Base-by-base conservation (phyloP, 2,888 invertebrate genomes). In the Drosophila fungiperda region DNA sequence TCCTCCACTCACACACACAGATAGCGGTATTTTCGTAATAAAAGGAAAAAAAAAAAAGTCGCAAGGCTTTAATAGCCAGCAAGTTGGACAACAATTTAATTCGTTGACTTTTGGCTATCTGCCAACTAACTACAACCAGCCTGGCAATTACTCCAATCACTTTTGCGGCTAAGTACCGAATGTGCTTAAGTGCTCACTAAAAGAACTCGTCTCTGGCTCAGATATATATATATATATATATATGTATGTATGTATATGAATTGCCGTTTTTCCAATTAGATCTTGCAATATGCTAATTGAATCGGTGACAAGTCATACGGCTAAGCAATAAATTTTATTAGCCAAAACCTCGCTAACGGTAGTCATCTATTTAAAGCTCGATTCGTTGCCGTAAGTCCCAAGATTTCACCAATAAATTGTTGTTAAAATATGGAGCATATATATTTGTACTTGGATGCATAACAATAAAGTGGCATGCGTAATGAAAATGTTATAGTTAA, bases 31-130 rank as follows among this genome's bases (percentile, higher is more conserved):
- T 64, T 48, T 54, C 29, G 29, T 29, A 26, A 38, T 17, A n/a
- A 12, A 38, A 55, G n/a, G 4, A 36, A 20, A 8, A 1, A n/a
- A n/a, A 42, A 11, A 23, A 7, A 45, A 3, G 68, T 68, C 76
- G 69, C 75, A 75, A 77, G 81, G 61, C 71, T 61, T 79, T 79
- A 75, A 67, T 48, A 38, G 78, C 64, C 11, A 38, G 54, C 26
- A 26, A 11, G 26, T 66, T 63, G 68, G 70, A 79, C 64, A 81
- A 63, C 74, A 83, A 85, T 87, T 84, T 78, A 81, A 82, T 73
- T 69, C 69, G 57, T 36, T 54, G 57, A 57, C 68, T 42, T 62
- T 50, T 49, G 60, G 67, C 73, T 80, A 83, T 82, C 82, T 78
- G 60, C 54, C 69, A 78, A 69, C 73, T n/a, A 20, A 12, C n/a